phyloP scores from a whole-genome alignment of 2,113 vertebrate genomes.

The Naja naja region DNA sequence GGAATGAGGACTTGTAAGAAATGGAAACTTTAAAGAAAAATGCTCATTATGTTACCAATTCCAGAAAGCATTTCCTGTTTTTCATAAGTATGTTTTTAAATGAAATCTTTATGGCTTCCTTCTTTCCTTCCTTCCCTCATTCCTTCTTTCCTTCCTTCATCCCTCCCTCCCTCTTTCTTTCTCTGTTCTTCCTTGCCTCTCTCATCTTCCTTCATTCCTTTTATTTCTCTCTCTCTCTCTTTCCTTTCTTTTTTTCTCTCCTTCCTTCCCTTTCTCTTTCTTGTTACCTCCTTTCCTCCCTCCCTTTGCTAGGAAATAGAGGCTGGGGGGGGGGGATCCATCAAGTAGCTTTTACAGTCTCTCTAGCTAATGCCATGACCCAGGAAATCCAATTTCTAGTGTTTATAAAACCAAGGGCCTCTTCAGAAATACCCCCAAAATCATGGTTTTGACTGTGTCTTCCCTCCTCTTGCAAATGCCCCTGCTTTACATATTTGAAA shows the following conservation, averaged over 20 bases:
- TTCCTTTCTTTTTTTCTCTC: too few relatives aligned
- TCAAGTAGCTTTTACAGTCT: neutral
- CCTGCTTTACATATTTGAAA: too few relatives aligned
- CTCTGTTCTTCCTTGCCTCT: too few relatives aligned
- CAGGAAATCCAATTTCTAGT: neutral
- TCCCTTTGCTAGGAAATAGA: neutral
- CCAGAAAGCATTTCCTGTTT: constrained; percentile 1
- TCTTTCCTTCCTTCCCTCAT: neutral
- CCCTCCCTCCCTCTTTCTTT: too few relatives aligned
- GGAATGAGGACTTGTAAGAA: constrained; percentile 19
- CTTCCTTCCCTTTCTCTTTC: neutral
- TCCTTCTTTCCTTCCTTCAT: neutral
- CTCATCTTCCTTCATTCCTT: neutral
- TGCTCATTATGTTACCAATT: constrained; percentile 34
- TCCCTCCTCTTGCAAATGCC: neutral
- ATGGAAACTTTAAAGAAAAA: neutral
- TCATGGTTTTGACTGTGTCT: neutral
- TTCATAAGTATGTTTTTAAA: constrained; percentile 17
- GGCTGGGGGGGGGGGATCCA: neutral
- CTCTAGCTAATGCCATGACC: neutral
- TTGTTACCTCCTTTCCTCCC: too few relatives aligned
- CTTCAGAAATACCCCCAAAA: neutral
- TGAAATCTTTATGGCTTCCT: constrained; percentile 7
- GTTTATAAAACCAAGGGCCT: neutral
- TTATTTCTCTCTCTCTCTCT: neutral